A percentile compares a stretch with the other conserved stretches of the same genome.
Conservation (phyloP, 2,113 vertebrate genomes). For the Daubentonia madagascariensis region DNA sequence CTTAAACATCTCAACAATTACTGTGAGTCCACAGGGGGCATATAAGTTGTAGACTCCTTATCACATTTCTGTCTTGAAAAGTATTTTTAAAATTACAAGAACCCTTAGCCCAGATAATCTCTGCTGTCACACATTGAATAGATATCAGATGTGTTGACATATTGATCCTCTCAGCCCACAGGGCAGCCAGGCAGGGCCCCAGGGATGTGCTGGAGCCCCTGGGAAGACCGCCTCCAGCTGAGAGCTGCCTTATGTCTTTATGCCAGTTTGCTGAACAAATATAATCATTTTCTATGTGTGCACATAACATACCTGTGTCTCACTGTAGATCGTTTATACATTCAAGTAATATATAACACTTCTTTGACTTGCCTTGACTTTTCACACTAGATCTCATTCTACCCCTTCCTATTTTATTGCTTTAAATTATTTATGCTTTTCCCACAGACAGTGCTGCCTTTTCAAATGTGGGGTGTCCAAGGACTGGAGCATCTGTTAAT, state of each 20-base stretch:
- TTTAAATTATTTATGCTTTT: neutral
- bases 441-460: neutral
- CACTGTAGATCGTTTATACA: neutral
- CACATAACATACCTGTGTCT: neutral
- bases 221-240: neutral
- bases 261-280: neutral
- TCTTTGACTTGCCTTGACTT: neutral
- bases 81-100: neutral
- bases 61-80: neutral
- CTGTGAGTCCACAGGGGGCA: neutral
- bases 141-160: neutral
- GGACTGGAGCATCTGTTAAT: neutral
- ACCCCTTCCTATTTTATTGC: neutral
- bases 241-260: neutral
- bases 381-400: neutral
- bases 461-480: neutral
- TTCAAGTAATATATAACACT: neutral
- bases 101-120: neutral
- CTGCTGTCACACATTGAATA: neutral
- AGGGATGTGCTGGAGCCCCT: neutral
- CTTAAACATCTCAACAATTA: neutral
- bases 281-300: neutral
- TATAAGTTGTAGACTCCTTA: neutral
- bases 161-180: neutral
- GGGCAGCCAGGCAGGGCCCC: neutral